Base-by-base conservation (phyloP, 2,113 vertebrate genomes). In the Hepsetus odoe region DNA sequence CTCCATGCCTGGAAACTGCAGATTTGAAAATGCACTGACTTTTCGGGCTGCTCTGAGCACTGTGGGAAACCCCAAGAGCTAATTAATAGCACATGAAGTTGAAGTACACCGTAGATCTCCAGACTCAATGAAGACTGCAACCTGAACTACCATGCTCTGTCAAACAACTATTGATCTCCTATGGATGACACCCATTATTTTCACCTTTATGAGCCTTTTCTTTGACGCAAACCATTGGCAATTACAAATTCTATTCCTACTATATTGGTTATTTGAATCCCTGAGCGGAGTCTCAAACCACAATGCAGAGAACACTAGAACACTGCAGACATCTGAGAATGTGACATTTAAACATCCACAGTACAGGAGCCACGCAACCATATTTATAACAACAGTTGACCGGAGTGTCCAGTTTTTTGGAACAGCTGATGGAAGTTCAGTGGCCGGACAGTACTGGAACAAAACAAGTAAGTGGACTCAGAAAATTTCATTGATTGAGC, bases 1-100 rank as follows among this genome's bases (percentile, higher is more conserved):
- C 2, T 51, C 18, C 49, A n/a, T 16, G 49, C 18, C 2, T 51
- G 4, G 49, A 51, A 51, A 55, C n/a, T 24, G 51, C 1, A n/a
- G 51, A 22, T 55, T 4, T 55, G 51, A 55, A 55, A 55, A 55
- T n/a, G 22, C 51, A 55, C n/a, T 55, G 51, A 24, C 22, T 55
- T 55, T 55, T 24, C n/a, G n/a, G 24, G 51, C n/a, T 11, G 22
- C 24, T 55, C 51, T 22, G n/a, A 24, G 51, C 51, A 55, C 14
- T 2, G 5, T 33, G 5, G 59, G 16, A 77, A 53, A n/a, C 22
- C n/a, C 5, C 35, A 28, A 32, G 12, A 18, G 64, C 40, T 67
- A 64, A 82, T 82, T 46, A 22, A 82, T 72, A 30, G 24, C 55
- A 18, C 32, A 78, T 14, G 28, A 68, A 58, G 55, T 59, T 56